Evolutionary conservation across 2,888 invertebrate species (phyloP).

Genomic region (Macrophya alboannulata): DNA sequence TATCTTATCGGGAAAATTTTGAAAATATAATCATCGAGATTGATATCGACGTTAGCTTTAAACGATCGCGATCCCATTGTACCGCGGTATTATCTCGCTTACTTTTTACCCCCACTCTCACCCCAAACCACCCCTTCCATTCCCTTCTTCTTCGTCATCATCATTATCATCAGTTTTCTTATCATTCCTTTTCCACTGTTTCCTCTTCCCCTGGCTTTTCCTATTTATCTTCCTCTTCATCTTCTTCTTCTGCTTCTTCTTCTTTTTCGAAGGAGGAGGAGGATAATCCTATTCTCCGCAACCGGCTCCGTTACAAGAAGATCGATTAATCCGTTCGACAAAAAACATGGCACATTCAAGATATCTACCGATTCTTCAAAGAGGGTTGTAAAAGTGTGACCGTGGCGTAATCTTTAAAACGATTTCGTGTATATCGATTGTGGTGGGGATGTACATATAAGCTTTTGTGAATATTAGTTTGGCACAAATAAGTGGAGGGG

Average conservation of each 20-base stretch:
- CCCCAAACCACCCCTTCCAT: neutral
- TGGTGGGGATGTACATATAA: conserved; percentile 49
- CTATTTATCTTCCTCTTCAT: conserved; percentile 38
- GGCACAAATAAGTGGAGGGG: conserved; percentile 60
- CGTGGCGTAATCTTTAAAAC: neutral
- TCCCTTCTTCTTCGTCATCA: neutral
- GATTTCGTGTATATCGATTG: conserved; percentile 22
- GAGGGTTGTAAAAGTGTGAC: neutral
- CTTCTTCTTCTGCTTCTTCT: neutral
- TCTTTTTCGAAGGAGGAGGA: too few species aligned
- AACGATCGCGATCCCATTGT: neutral
- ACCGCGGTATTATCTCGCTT: neutral
- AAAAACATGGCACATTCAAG: neutral
- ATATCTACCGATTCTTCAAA: too few species aligned
- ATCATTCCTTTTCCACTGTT: conserved; percentile 7
- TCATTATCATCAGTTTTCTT: neutral
- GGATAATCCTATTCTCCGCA: neutral
- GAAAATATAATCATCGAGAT: neutral
- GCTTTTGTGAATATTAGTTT: conserved; percentile 9
- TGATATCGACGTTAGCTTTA: too few species aligned
- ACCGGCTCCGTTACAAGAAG: neutral
- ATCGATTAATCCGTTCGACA: conserved; percentile 11
- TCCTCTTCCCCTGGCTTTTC: conserved; percentile 26
- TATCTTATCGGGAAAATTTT: neutral
- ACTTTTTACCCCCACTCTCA: neutral